Conservation (phyloP, 2,888 invertebrate genomes). For the Lithophane leautieri region DNA sequence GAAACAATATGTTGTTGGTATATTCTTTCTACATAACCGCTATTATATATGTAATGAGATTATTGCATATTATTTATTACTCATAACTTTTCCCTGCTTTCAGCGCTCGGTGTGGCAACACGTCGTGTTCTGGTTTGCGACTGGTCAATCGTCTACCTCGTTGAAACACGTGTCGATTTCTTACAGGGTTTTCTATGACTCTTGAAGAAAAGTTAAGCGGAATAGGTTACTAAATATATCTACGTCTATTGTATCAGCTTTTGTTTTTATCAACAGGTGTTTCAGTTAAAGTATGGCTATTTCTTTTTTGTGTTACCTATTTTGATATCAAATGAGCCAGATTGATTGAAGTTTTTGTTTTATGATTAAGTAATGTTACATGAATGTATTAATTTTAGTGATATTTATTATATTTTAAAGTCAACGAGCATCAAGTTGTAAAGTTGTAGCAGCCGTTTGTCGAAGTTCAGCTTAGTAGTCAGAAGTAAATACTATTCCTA, state of each 20-base stretch:
- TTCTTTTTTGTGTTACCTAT: not conserved
- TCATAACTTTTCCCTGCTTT: not conserved
- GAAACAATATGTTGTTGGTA: not conserved
- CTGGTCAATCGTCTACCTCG: too few species aligned
- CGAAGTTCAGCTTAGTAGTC: too few species aligned
- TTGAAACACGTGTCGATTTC: too few species aligned
- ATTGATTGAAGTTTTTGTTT: not conserved
- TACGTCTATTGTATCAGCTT: not conserved
- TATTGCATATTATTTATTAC: not conserved
- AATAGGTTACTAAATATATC: too few species aligned
- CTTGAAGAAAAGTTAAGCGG: too few species aligned
- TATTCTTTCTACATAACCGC: not conserved
- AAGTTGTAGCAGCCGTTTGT: too few species aligned
- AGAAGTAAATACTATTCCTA: too few species aligned
- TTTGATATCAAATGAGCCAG: constrained; percentile 8
- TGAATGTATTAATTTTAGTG: not conserved
- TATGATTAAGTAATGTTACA: not conserved
- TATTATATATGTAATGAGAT: not conserved
- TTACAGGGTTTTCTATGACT: too few species aligned
- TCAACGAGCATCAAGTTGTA: not conserved
- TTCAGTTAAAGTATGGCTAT: too few species aligned
- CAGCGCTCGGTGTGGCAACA: too few species aligned
- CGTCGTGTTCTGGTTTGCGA: too few species aligned
- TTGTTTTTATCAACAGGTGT: constrained; percentile 14
- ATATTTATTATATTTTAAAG: not conserved